phyloP scores from a whole-genome alignment of 2,888 invertebrate species.

The Meghimatium bilineatum region DNA sequence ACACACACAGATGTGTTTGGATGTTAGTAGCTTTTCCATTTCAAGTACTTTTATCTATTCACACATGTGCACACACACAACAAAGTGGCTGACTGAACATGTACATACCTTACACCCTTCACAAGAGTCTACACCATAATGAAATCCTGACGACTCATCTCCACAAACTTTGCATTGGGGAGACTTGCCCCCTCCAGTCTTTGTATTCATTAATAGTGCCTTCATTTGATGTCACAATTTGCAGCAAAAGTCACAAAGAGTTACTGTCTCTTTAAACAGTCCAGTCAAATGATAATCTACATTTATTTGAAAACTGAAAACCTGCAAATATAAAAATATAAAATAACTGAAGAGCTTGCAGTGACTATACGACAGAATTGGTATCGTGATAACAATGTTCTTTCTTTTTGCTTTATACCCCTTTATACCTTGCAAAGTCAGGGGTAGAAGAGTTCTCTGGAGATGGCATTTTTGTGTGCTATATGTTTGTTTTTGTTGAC shows the following conservation, averaged over 20 bases:
- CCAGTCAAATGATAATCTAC: constrained; percentile 3
- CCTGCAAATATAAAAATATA: neutral
- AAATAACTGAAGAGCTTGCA: neutral
- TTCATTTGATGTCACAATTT: constrained; percentile 36
- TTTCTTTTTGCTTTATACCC: no score
- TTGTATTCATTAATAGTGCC: constrained; percentile 49
- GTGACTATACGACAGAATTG: no score
- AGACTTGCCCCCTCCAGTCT: constrained; percentile 58
- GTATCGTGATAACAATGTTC: no score
- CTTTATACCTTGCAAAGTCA: no score
- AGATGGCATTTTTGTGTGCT: no score
- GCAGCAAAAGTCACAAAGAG: neutral
- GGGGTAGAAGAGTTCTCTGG: no score
- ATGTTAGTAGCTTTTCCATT: no score
- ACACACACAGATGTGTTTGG: no score
- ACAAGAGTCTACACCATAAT: constrained; percentile 76
- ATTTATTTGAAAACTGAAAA: neutral
- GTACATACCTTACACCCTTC: constrained; percentile 75
- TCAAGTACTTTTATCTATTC: neutral
- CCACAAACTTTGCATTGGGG: constrained; percentile 75
- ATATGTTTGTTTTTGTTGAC: no score
- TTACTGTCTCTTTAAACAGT: neutral
- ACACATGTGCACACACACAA: neutral
- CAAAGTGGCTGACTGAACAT: neutral
- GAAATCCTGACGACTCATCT: constrained; percentile 76